Conservation (phyloP, 2,888 invertebrate genomes). For the Phytoseiulus persimilis region DNA sequence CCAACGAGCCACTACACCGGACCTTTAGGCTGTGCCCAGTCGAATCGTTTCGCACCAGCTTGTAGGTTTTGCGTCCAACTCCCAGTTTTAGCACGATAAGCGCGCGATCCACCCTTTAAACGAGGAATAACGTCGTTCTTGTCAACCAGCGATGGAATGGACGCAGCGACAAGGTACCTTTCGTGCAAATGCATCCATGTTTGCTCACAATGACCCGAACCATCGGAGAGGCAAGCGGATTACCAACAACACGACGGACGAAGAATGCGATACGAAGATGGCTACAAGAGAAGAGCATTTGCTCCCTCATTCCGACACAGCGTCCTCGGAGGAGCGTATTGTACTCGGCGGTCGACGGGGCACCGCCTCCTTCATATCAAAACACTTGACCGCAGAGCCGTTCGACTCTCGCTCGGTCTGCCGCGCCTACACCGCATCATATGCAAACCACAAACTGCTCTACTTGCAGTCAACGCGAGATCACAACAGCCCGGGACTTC, state of each 20-base stretch:
- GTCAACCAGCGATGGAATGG: no score
- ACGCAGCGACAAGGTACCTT: neutral
- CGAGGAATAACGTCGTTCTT: neutral
- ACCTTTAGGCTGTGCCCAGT: no score
- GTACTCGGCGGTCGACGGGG: neutral
- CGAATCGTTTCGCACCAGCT: no score
- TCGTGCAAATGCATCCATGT: neutral
- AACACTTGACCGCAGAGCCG: neutral
- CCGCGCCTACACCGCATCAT: neutral
- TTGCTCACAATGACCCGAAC: neutral
- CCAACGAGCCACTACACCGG: no score
- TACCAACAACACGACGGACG: neutral
- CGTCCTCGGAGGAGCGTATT: neutral
- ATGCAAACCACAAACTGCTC: neutral
- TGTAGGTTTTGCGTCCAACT: no score
- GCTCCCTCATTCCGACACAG: neutral
- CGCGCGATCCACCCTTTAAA: no score
- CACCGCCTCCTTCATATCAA: neutral
- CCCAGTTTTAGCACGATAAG: no score
- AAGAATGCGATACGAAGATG: neutral
- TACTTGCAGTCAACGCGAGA: neutral
- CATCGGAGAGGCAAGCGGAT: neutral
- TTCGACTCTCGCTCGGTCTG: neutral
- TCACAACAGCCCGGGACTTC: neutral
- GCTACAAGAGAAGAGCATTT: neutral